A percentile compares a stretch with the other conserved stretches of the same genome.
phyloP scores from a whole-genome alignment of 2,888 invertebrate genomes.

The Phytoseiulus persimilis region DNA sequence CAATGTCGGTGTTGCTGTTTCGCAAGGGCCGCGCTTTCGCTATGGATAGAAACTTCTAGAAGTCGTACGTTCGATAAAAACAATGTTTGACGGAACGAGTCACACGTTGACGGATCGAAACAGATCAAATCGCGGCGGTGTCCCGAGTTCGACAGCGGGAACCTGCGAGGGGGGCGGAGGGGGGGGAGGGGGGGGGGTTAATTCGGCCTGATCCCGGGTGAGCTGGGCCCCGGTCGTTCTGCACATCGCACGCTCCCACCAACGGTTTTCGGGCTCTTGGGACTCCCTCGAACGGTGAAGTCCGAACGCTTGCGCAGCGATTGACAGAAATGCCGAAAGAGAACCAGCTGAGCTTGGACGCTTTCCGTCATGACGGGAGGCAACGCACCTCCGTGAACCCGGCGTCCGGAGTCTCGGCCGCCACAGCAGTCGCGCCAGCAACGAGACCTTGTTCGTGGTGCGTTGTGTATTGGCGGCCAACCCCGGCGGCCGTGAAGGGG shows the following conservation, averaged over 20 bases:
- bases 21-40: not conserved
- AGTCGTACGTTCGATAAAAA: not conserved
- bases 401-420: not conserved
- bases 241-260: too few species aligned
- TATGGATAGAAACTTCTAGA: conserved; percentile 5
- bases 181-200: too few species aligned
- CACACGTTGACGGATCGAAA: not conserved
- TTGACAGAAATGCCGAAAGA: too few species aligned
- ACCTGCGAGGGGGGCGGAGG: too few species aligned
- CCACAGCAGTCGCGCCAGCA: not conserved
- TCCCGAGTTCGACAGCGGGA: too few species aligned
- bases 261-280: too few species aligned
- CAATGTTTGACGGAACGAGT: not conserved
- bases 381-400: conserved; percentile 5
- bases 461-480: not conserved
- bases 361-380: not conserved
- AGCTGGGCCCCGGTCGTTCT: too few species aligned
- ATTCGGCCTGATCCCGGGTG: too few species aligned
- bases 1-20: not conserved
- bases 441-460: not conserved
- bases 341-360: not conserved
- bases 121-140: too few species aligned
- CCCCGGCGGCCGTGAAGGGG: conserved; percentile 17
- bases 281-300: too few species aligned
- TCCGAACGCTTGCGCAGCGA: too few species aligned